Evolutionary conservation across 2,113 vertebrate genomes (phyloP), one percentile per base, ranked within the genome.

Genomic region (Lepus timidus): DNA sequence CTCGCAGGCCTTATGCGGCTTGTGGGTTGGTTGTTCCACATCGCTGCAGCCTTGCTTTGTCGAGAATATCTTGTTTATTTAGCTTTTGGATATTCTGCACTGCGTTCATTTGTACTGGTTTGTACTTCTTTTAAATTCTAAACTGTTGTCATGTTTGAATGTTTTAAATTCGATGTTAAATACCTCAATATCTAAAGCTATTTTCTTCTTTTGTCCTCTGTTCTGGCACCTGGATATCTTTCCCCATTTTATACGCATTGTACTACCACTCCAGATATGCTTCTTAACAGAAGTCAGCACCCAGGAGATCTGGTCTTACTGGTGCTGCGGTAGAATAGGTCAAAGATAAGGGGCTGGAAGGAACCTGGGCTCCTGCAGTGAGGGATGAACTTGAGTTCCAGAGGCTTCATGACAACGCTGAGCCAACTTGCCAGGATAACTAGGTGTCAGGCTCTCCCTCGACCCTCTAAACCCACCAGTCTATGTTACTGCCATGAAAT

Each of bases 51-150:
- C 29, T 85, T 23, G 44, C 12, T 61, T 89, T 65, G 67, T 68
- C 9, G 16, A 70, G 39, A 75, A 55, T 89, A 71, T 85, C 78
- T 89, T 85, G 12, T 83, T 91, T 68, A 19, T 61, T 92, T 85
- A 78, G 52, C 39, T 49, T 13, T 17, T 64, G 51, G 36, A 13
- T 68, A 64, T 14, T 76, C 27, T 85, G 27, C 0, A 25, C 39
- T 75, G 12, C 29, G 27, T 91, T 90, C 27, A 39, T 94, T 87
- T 82, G 8, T 88, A 22, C 20, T 67, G 49, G 29, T 29, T 67
- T 92, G n/a, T 68, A 62, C 86, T 93, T 88, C 62, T n/a, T 74
- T 91, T 27, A 58, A 91, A 61, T 51, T 97, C 58, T 75, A 13
- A n/a, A 81, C n/a, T 64, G 25, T 52, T 78, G 14, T n/a, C 67